Conservation (phyloP, 2,797 vertebrate genomes). For the Tenualosa ilisha region DNA sequence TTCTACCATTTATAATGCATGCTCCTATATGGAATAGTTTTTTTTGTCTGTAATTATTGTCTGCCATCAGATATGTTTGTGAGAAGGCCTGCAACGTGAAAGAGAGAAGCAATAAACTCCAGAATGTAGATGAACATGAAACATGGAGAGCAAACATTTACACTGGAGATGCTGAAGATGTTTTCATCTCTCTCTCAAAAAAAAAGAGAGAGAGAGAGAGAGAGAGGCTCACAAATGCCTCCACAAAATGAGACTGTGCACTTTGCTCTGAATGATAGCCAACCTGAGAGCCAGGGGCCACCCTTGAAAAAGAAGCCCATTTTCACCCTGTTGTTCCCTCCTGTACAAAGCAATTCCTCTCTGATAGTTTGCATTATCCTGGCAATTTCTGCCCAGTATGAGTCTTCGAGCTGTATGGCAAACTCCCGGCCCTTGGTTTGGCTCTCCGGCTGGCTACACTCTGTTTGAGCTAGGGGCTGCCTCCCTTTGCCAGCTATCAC, state of each 20-base stretch:
- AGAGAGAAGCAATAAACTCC: not conserved
- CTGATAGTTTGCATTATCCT: conserved; percentile 19
- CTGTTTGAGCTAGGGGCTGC: not conserved
- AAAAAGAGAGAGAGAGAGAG: not conserved
- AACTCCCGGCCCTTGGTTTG: not conserved
- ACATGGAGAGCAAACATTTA: not conserved
- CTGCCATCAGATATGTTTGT: not conserved
- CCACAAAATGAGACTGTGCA: conserved; percentile 46
- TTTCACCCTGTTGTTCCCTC: conserved; percentile 44
- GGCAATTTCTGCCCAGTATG: not conserved
- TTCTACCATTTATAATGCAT: not conserved
- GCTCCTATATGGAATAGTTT: not conserved
- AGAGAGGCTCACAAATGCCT: conserved; percentile 47
- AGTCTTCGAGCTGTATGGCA: not conserved
- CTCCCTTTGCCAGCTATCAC: not conserved
- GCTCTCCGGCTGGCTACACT: conserved; percentile 5
- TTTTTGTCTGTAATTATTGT: not conserved
- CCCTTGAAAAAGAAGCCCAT: conserved; percentile 32
- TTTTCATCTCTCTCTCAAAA: not conserved
- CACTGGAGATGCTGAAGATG: not conserved
- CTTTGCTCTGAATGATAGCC: conserved; percentile 42
- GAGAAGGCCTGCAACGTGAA: not conserved
- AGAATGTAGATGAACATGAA: not conserved
- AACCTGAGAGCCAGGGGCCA: conserved; percentile 32
- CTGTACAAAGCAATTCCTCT: conserved; percentile 21